A percentile compares a stretch with the other conserved stretches of the same genome.
phyloP scores from a whole-genome alignment of 2,888 invertebrate genomes.

The Sthenelais limicola region DNA sequence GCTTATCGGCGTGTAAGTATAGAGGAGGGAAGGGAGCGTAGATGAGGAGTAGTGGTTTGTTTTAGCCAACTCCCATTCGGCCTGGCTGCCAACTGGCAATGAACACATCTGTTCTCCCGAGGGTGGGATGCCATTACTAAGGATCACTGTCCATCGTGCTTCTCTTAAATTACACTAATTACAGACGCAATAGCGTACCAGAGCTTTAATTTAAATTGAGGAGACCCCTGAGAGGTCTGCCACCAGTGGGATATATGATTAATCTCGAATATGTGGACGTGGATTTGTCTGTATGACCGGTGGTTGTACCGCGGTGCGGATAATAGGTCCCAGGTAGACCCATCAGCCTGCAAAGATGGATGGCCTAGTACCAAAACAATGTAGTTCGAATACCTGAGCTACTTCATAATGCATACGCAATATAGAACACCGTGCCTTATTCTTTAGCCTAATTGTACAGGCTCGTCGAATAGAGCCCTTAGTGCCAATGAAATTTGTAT shows the following conservation, averaged over 20 bases:
- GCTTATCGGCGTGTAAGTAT: too few relatives aligned
- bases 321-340: slow-evolving; percentile 29
- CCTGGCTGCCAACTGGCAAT: too few relatives aligned
- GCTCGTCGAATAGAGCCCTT: neutral
- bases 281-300: slow-evolving; percentile 16
- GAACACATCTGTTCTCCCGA: too few relatives aligned
- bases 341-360: slow-evolving; percentile 2
- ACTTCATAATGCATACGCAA: slow-evolving; percentile 13
- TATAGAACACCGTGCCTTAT: neutral
- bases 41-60: too few relatives aligned
- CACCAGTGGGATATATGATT: slow-evolving; percentile 20
- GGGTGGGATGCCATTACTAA: too few relatives aligned
- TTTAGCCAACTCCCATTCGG: too few relatives aligned
- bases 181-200: slow-evolving; percentile 2
- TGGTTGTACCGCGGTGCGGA: neutral
- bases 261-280: slow-evolving; percentile 12
- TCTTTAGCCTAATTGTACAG: neutral
- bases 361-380: slow-evolving; percentile 11
- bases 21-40: too few relatives aligned
- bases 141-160: too few relatives aligned
- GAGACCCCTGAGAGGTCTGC: slow-evolving; percentile 7
- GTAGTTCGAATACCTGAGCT: slow-evolving; percentile 16
- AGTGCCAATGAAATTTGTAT: neutral
- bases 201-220: slow-evolving; percentile 25
- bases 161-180: slow-evolving; percentile 26